Conservation (phyloP, 2,113 vertebrate genomes). For the Dipodomys ordii region DNA sequence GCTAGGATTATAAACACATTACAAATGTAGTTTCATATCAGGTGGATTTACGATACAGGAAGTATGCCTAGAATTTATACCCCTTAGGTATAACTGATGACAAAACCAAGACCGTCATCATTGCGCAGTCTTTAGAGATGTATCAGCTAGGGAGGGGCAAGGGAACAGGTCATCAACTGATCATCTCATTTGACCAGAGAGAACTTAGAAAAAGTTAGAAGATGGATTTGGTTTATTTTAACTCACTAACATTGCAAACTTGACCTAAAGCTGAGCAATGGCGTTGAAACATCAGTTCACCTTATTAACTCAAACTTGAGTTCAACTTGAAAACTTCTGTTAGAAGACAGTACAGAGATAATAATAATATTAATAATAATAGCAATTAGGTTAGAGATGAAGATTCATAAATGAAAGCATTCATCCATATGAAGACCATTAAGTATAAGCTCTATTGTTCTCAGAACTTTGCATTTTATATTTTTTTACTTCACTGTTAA, state of each 20-base stretch:
- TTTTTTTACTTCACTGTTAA: constrained; percentile 1
- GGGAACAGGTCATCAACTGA: neutral
- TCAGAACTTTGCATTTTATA: constrained; percentile 28
- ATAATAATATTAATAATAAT: neutral
- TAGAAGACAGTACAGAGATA: neutral
- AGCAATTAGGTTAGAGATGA: neutral
- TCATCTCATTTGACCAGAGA: neutral
- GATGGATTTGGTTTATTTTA: neutral
- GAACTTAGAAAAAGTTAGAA: neutral
- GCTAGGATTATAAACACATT: neutral
- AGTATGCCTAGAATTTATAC: neutral
- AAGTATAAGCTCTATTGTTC: neutral
- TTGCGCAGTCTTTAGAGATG: neutral
- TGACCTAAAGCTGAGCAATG: neutral
- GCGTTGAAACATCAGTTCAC: neutral
- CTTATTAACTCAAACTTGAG: neutral
- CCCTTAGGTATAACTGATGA: neutral
- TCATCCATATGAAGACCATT: neutral
- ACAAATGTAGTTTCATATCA: neutral
- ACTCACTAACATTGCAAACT: neutral
- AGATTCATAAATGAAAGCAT: neutral
- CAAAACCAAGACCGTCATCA: neutral
- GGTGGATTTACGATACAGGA: neutral
- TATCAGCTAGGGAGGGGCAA: neutral
- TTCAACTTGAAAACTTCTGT: constrained; percentile 6